These are phyloP conservation scores for Trichomalopsis sarcophagae DNA, from an alignment of 1,140 invertebrate genomes.

Conservation along the genomic window DNA sequence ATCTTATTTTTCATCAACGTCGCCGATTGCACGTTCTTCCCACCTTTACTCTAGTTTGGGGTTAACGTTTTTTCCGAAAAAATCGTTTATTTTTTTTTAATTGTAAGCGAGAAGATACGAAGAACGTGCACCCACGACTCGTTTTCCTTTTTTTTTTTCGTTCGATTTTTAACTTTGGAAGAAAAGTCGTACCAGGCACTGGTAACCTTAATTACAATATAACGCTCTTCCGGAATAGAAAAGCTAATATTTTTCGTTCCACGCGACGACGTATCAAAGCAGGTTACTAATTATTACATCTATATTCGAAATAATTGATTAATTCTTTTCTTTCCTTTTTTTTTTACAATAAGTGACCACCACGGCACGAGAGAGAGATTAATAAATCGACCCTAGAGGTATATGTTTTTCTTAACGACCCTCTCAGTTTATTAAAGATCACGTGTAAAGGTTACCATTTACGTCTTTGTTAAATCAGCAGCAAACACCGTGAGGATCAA, in stretches of 20 bases:
- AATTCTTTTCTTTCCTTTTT: slow-evolving; percentile 35
- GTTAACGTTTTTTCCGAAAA: slow-evolving; percentile 31
- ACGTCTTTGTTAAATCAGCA: slow-evolving; percentile 45
- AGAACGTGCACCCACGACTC: slow-evolving; percentile 34
- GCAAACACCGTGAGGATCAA: slow-evolving; percentile 47
- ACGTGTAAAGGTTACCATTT: slow-evolving; percentile 36
- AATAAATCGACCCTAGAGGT: slow-evolving; percentile 40
- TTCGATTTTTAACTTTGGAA: slow-evolving; percentile 42
- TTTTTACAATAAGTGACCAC: slow-evolving; percentile 44
- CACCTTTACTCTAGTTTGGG: slow-evolving; percentile 52
- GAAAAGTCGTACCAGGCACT: slow-evolving; percentile 53
- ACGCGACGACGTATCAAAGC: slow-evolving; percentile 53
- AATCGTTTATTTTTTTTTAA: slow-evolving; percentile 38
- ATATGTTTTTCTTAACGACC: slow-evolving; percentile 26
- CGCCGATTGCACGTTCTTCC: slow-evolving; percentile 32
- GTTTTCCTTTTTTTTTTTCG: slow-evolving; percentile 27
- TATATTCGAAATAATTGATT: slow-evolving; percentile 51
- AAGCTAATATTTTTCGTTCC: slow-evolving; percentile 50
- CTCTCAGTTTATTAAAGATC: slow-evolving; percentile 38
- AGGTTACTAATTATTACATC: slow-evolving; percentile 53
- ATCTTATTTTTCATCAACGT: slow-evolving; percentile 10
- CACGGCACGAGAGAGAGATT: slow-evolving; percentile 48
- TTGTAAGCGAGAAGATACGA: slow-evolving; percentile 50
- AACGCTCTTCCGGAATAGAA: slow-evolving; percentile 49
- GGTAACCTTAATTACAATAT: slow-evolving; percentile 51